Conservation (phyloP, 2,113 vertebrate species). For the Cochlearius cochlearius region DNA sequence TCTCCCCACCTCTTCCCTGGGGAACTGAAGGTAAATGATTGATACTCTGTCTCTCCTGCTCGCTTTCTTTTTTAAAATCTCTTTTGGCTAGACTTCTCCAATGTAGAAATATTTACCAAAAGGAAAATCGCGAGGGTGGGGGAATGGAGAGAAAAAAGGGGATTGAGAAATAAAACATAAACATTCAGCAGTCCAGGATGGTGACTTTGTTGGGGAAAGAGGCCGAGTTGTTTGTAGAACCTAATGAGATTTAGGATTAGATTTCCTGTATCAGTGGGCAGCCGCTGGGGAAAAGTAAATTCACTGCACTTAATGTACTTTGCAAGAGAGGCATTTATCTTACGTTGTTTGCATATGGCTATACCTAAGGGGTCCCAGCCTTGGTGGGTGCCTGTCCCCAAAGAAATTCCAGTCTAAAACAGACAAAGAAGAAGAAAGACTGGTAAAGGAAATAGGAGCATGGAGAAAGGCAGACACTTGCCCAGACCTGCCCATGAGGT, state of each 20-base stretch:
- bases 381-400: neutral
- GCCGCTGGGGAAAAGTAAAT: conserved; percentile 56
- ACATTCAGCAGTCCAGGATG: conserved; percentile 36
- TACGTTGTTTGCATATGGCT: neutral
- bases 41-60: conserved; percentile 40
- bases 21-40: conserved; percentile 60
- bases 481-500: neutral
- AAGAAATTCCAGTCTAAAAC: neutral
- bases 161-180: conserved; percentile 54
- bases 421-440: neutral
- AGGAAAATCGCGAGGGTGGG: conserved; percentile 9
- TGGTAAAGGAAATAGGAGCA: neutral
- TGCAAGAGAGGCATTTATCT: conserved; percentile 28
- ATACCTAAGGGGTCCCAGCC: neutral
- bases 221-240: conserved; percentile 54
- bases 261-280: conserved; percentile 66
- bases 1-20: conserved; percentile 56
- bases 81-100: conserved; percentile 35
- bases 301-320: conserved; percentile 41
- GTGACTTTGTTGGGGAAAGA: conserved; percentile 53
- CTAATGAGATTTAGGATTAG: conserved; percentile 63
- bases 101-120: conserved; percentile 63
- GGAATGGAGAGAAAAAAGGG: neutral
- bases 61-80: conserved; percentile 39
- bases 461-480: neutral